phyloP scores from a whole-genome alignment of 2,113 vertebrate genomes.

The Balaeniceps rex region DNA sequence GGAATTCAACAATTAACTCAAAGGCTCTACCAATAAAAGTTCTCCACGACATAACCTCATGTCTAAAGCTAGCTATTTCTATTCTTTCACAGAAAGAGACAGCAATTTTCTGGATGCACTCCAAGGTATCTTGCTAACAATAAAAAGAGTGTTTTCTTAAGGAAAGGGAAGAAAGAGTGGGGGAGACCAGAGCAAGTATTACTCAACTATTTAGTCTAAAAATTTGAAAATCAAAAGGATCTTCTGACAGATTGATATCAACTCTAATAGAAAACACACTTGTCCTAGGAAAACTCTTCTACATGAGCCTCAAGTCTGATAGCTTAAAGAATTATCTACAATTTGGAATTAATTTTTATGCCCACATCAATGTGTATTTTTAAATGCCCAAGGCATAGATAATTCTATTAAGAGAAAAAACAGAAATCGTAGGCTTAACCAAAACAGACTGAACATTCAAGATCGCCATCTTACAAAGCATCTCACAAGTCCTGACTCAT shows the following conservation, averaged over 20 bases:
- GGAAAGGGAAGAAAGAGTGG: slow-evolving; percentile 40
- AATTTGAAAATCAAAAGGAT: slow-evolving; percentile 71
- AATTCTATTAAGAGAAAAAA: slow-evolving; percentile 20
- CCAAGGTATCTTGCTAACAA: slow-evolving; percentile 58
- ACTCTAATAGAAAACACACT: slow-evolving; percentile 71
- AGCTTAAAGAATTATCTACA: slow-evolving; percentile 64
- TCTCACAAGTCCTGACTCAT: not conserved
- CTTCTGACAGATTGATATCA: slow-evolving; percentile 66
- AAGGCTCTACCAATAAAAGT: not conserved
- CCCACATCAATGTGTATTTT: slow-evolving; percentile 63
- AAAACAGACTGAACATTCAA: slow-evolving; percentile 30
- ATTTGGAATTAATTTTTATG: slow-evolving; percentile 67
- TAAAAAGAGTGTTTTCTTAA: slow-evolving; percentile 64
- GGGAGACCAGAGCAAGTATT: slow-evolving; percentile 59
- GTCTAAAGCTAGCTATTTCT: not conserved
- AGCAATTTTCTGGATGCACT: slow-evolving; percentile 34
- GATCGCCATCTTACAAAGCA: slow-evolving; percentile 26
- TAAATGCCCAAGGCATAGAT: slow-evolving; percentile 59
- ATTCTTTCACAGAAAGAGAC: not conserved
- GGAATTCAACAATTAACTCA: not conserved
- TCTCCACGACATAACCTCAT: not conserved
- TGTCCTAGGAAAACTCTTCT: slow-evolving; percentile 56
- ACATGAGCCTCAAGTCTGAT: slow-evolving; percentile 50
- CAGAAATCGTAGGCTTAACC: slow-evolving; percentile 24
- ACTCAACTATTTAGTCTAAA: slow-evolving; percentile 76